Base-by-base conservation (phyloP, 2,888 invertebrate species). In the Drosophila atripex region DNA sequence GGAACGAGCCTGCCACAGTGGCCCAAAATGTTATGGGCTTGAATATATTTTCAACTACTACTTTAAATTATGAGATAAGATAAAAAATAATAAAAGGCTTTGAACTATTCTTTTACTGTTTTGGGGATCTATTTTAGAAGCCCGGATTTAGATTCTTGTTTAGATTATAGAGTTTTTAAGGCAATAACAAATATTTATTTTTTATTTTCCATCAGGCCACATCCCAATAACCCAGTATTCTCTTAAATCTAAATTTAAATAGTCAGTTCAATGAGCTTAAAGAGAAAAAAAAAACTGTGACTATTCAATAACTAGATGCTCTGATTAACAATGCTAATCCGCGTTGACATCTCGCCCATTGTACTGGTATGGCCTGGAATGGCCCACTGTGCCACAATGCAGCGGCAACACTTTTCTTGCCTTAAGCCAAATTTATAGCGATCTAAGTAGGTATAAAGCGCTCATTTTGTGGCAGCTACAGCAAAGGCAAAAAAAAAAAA, bases 391-490 rank as follows among this genome's bases (percentile, higher is more conserved):
- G 55, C 47, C 43, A 64, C 50, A 54, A 53, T 57, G 51, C 70
- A 64, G 73, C 73, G 88, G 83, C 86, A 84, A 88, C 84, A 84
- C 84, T 88, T 88, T 84, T 84, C 86, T 84, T 84, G 88, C 84
- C 88, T 79, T 88, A 88, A 84, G 84, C 88, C 76, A 84, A 84
- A 84, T 84, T 84, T 84, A 84, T 84, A 84, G 84, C 84, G 84
- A 84, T 84, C 88, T 84, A 84, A 84, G 84, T 84, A 88, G 88
- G 84, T 88, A 84, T 88, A 84, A 84, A 88, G 88, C 84, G 88
- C 83, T 84, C 84, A 84, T 84, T 88, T 88, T 80, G 88, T 75
- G 86, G 88, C 88, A 86, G 69, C 75, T 54, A 58, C 64, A 25
- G 51, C 61, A 53, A 54, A 25, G 38, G 46, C 39, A 21, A 39